phyloP scores from a whole-genome alignment of 2,888 invertebrate genomes.

The Cerceris ruficornis region DNA sequence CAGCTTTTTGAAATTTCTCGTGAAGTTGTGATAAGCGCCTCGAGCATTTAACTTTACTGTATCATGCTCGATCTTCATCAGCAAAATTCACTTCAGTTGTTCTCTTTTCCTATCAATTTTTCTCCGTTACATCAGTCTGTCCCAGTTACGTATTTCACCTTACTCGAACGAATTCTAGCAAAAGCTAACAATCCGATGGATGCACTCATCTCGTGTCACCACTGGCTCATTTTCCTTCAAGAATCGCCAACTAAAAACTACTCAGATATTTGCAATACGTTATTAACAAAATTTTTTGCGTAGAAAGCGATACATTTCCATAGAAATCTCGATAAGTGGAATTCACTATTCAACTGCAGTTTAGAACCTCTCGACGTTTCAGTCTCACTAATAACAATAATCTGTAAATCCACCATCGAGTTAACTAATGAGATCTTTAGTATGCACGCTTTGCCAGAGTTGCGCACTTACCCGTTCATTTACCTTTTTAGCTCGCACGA shows the following conservation, averaged over 20 bases:
- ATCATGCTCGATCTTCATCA: not conserved
- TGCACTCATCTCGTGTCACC: too few species aligned
- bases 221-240: too few species aligned
- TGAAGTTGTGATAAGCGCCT: slow-evolving; percentile 30
- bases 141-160: not conserved
- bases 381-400: slow-evolving; percentile 46
- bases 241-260: too few species aligned
- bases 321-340: slow-evolving; percentile 31
- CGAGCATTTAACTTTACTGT: not conserved
- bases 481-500: slow-evolving; percentile 26
- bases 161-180: too few species aligned
- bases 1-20: slow-evolving; percentile 1
- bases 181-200: too few species aligned
- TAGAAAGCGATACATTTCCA: not conserved
- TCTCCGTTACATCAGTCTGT: not conserved
- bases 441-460: slow-evolving; percentile 36
- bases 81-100: not conserved
- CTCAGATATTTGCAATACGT: too few species aligned
- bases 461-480: slow-evolving; percentile 33
- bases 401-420: slow-evolving; percentile 32
- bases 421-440: slow-evolving; percentile 54
- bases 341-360: not conserved
- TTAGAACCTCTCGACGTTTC: slow-evolving; percentile 10
- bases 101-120: not conserved
- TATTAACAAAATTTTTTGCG: too few species aligned